Evolutionary conservation across 2,113 vertebrate genomes (phyloP), one percentile per base, ranked within the genome.

Genomic region (Odontesthes bonariensis): DNA sequence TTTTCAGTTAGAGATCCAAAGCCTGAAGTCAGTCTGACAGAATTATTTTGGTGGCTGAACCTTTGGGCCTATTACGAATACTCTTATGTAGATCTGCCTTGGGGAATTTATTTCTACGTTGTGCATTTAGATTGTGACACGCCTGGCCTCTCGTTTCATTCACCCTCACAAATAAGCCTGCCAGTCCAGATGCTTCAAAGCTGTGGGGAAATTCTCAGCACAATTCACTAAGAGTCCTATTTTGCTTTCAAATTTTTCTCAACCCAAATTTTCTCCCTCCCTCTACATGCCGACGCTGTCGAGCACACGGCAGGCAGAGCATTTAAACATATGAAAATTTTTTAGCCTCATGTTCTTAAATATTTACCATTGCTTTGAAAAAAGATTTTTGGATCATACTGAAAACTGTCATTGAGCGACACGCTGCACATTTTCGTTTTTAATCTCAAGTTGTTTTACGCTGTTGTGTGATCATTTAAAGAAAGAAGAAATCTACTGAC

Each of bases 21-120:
- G 79, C 79, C 72, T 75, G 56, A 58, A 84, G 83, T 88, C 72
- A 71, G 62, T 53, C 65, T 88, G 88, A 84, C 86, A 86, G 82
- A 86, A 77, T 84, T 88, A 84, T 90, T 86, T 88, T 83, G 69
- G 84, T 84, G 83, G 59, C 76, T 78, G 73, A 87, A 87, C 79
- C 76, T 87, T 82, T 79, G 72, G 68, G 81, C 73, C 81, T 75
- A 83, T 86, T 88, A 78, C 6, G 40, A 88, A 88, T 84, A 86
- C 73, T 86, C 75, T 87, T 89, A 88, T 90, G 87, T 44, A 87
- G 83, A 87, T 89, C 75, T 80, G 86, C 77, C 84, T 71, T 32
- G 57, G 81, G 87, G 77, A 77, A 83, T 86, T 84, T 86, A 76
- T 88, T 80, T 88, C 75, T 72, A 79, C 57, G 6, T 82, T 66